phyloP scores from a whole-genome alignment of 2,113 vertebrate species.

The Leptocoma aspasia region DNA sequence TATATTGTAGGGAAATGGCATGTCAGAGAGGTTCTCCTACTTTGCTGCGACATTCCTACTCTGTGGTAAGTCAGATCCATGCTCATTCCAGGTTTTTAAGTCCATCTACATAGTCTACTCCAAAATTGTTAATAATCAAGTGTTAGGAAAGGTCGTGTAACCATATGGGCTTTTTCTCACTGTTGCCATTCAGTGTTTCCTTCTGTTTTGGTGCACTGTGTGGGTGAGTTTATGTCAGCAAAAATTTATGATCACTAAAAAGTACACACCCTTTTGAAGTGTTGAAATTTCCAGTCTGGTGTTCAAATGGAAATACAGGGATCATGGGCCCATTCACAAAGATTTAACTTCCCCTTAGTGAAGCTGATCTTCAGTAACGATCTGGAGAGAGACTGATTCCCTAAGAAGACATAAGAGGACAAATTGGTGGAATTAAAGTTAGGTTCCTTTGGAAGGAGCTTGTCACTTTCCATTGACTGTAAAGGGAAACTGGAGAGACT shows the following conservation, averaged over 20 bases:
- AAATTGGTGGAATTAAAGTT: background rate
- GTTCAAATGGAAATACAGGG: background rate
- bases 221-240: background rate
- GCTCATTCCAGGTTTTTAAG: background rate
- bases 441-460: background rate
- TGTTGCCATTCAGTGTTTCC: background rate
- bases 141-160: background rate
- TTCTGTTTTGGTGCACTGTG: background rate
- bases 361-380: background rate
- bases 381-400: background rate
- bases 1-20: slow-evolving; percentile 54
- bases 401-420: background rate
- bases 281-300: background rate
- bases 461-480: background rate
- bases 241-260: background rate
- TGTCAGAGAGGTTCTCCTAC: slow-evolving; percentile 55
- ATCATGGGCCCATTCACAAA: background rate
- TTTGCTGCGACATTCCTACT: slow-evolving; percentile 72
- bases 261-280: background rate
- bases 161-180: background rate
- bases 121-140: background rate
- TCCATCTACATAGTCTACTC: background rate
- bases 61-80: slow-evolving; percentile 74
- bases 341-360: background rate
- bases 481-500: background rate